phyloP scores from a whole-genome alignment of 2,797 vertebrate species.

The Sylvia borin region DNA sequence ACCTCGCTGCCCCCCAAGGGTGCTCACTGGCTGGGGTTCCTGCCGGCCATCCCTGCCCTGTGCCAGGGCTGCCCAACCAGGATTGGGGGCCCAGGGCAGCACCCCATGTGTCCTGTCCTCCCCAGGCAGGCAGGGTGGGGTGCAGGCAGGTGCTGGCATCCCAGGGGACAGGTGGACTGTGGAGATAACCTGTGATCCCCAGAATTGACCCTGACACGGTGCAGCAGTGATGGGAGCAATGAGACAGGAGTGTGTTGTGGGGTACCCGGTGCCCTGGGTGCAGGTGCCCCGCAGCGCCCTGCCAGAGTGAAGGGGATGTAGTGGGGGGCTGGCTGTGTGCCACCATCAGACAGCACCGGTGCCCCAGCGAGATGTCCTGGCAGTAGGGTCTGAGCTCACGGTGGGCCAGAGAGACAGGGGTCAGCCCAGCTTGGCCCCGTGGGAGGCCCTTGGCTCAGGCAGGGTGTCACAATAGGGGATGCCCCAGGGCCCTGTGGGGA shows the following conservation, averaged over 20 bases:
- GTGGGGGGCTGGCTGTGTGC: neutral
- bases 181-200: neutral
- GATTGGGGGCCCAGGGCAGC: neutral
- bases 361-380: neutral
- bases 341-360: fast-evolving
- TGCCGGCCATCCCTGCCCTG: neutral
- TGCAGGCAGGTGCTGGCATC: neutral
- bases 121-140: neutral
- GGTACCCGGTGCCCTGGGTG: neutral
- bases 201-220: fast-evolving
- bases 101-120: neutral
- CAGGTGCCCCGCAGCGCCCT: fast-evolving
- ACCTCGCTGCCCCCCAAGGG: neutral
- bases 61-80: neutral
- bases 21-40: neutral
- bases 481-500: neutral
- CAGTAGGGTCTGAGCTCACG: neutral
- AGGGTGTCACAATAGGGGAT: neutral
- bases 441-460: neutral
- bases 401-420: neutral
- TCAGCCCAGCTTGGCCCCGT: neutral
- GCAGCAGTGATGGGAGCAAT: neutral
- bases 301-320: neutral
- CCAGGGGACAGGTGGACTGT: fast-evolving
- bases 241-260: neutral